Evolutionary conservation across 2,888 invertebrate genomes (phyloP).

Genomic region (Calliphora vomitoria): DNA sequence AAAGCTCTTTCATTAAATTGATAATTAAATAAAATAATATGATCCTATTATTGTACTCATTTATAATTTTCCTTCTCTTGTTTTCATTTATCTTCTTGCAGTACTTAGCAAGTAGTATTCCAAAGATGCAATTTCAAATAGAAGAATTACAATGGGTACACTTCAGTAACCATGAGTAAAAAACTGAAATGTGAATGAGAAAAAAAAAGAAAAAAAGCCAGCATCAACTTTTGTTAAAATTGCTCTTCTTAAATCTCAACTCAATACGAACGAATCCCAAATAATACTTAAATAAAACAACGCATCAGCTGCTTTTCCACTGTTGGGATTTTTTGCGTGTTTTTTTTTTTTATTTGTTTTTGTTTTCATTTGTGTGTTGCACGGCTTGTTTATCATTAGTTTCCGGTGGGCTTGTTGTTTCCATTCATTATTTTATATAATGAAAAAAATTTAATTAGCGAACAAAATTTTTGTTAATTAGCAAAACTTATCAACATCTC

Average conservation of each 20-base stretch:
- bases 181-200: background rate
- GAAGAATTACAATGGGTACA: slow-evolving; percentile 18
- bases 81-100: slow-evolving; percentile 22
- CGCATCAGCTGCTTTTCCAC: slow-evolving; percentile 63
- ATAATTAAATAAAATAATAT: slow-evolving; percentile 60
- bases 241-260: slow-evolving; percentile 24
- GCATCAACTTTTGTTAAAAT: slow-evolving; percentile 5
- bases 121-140: slow-evolving; percentile 48
- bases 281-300: slow-evolving; percentile 50
- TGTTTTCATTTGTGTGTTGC: slow-evolving; percentile 50
- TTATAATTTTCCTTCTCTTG: background rate
- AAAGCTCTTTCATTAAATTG: slow-evolving; percentile 55
- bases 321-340: slow-evolving; percentile 9
- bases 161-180: background rate
- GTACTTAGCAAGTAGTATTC: slow-evolving; percentile 9
- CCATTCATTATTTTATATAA: slow-evolving; percentile 64
- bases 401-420: slow-evolving; percentile 67
- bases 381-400: slow-evolving; percentile 68
- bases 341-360: slow-evolving; percentile 37
- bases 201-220: background rate
- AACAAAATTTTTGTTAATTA: slow-evolving; percentile 74
- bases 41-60: slow-evolving; percentile 13
- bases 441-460: slow-evolving; percentile 70
- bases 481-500: slow-evolving; percentile 73
- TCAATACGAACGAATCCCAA: slow-evolving; percentile 37